These are phyloP conservation scores for Parasteatoda lunata DNA, from an alignment of 2,888 invertebrate species.

Conservation along the genomic window DNA sequence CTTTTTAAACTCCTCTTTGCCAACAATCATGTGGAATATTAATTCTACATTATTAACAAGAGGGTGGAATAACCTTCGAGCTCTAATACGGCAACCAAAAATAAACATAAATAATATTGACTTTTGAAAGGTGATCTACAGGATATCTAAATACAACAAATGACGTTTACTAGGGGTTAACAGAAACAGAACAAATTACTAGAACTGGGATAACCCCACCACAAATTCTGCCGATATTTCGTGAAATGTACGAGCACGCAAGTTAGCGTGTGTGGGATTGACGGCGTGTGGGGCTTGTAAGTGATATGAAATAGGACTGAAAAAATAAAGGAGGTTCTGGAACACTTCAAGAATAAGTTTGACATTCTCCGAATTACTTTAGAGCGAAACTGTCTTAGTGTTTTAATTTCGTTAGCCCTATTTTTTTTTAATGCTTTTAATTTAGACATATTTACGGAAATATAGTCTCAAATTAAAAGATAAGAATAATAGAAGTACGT, in stretches of 20 bases:
- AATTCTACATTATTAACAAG: too few species aligned
- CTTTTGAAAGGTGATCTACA: too few species aligned
- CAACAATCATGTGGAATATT: too few species aligned
- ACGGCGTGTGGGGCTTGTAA: neutral
- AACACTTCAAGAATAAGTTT: neutral
- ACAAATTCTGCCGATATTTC: neutral
- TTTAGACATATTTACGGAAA: too few species aligned
- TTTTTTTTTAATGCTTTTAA: neutral
- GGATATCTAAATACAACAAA: too few species aligned
- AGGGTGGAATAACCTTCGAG: too few species aligned
- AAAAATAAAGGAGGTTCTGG: neutral
- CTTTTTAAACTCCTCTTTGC: too few species aligned
- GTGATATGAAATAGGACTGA: neutral
- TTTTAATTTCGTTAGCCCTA: neutral
- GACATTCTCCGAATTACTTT: neutral
- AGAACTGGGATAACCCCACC: constrained; percentile 2
- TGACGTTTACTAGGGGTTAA: neutral
- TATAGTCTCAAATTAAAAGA: too few species aligned
- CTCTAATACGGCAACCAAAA: too few species aligned
- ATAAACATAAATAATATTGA: too few species aligned
- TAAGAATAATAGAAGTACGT: too few species aligned
- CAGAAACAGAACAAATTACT: neutral
- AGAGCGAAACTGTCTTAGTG: neutral
- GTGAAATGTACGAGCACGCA: neutral
- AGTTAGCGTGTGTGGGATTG: neutral